phyloP scores from a whole-genome alignment of 1,140 invertebrate genomes.

The Polyergus mexicanus region DNA sequence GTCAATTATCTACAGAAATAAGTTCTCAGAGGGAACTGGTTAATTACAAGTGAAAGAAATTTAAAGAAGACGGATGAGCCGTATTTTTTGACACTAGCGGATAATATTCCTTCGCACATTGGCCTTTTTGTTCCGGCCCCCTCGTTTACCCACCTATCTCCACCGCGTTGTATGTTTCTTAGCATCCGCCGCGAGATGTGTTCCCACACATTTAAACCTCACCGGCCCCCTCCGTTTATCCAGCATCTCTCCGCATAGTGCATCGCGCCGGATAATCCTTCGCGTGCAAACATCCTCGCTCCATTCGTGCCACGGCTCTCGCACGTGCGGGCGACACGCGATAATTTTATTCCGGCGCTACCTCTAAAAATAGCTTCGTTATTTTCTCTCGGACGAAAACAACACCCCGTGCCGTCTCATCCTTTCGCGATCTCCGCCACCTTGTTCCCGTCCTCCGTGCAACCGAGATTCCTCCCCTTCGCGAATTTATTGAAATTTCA shows the following conservation, averaged over 20 bases:
- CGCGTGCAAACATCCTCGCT: slow-evolving; percentile 52
- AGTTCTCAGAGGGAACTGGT: neutral
- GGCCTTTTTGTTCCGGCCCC: slow-evolving; percentile 40
- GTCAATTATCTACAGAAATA: neutral
- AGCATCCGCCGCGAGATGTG: slow-evolving; percentile 13
- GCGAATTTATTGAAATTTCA: slow-evolving; percentile 46
- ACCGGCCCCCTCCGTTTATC: slow-evolving; percentile 51
- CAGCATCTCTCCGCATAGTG: slow-evolving; percentile 48
- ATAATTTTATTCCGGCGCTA: slow-evolving; percentile 44
- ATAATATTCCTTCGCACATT: slow-evolving; percentile 28
- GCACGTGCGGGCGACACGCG: slow-evolving; percentile 41
- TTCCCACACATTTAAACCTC: slow-evolving; percentile 52
- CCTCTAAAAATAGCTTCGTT: slow-evolving; percentile 33
- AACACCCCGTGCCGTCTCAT: slow-evolving; percentile 14
- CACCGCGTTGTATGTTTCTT: slow-evolving; percentile 10
- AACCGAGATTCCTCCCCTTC: slow-evolving; percentile 16
- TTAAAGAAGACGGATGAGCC: neutral
- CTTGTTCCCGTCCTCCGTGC: neutral
- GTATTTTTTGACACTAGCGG: slow-evolving; percentile 34
- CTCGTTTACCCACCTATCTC: neutral
- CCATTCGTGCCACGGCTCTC: slow-evolving; percentile 34
- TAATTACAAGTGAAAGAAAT: slow-evolving; percentile 37
- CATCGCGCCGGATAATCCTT: slow-evolving; percentile 38
- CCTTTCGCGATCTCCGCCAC: neutral
- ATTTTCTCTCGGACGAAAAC: slow-evolving; percentile 31